A percentile compares a stretch with the other conserved stretches of the same genome.
These are phyloP conservation scores for Hapalemur alaotrensis DNA, from an alignment of 2,797 vertebrate species.

Conservation along the genomic window DNA sequence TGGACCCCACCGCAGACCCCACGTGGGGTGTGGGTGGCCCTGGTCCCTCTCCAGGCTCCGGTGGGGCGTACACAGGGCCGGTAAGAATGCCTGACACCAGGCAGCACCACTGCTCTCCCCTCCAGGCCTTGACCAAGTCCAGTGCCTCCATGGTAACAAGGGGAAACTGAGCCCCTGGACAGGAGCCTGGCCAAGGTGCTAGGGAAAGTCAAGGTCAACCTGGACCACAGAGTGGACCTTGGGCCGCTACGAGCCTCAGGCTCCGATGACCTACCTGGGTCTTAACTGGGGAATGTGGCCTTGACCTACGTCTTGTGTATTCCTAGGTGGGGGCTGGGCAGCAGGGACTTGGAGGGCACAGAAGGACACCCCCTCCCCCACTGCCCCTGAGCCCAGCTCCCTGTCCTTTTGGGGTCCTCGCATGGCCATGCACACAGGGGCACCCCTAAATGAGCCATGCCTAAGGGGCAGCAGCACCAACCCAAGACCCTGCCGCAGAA, in stretches of 20 bases:
- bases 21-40: fast-evolving
- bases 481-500: background rate
- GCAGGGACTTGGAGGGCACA: background rate
- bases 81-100: fast-evolving
- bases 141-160: background rate
- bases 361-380: background rate
- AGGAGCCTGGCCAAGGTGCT: too few relatives aligned
- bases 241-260: background rate
- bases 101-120: fast-evolving
- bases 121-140: fast-evolving
- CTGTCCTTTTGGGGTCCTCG: fast-evolving
- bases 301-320: background rate
- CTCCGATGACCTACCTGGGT: background rate
- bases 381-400: background rate
- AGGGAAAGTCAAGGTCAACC: background rate
- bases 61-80: fast-evolving
- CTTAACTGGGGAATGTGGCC: background rate
- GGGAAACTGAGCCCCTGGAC: background rate
- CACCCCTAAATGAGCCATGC: background rate
- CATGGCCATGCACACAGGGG: fast-evolving
- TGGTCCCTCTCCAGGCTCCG: fast-evolving
- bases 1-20: fast-evolving
- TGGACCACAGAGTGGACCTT: too few relatives aligned
- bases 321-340: background rate
- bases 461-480: fast-evolving